Conservation (phyloP, 1,140 invertebrate genomes). For the Nasonia vitripennis region DNA sequence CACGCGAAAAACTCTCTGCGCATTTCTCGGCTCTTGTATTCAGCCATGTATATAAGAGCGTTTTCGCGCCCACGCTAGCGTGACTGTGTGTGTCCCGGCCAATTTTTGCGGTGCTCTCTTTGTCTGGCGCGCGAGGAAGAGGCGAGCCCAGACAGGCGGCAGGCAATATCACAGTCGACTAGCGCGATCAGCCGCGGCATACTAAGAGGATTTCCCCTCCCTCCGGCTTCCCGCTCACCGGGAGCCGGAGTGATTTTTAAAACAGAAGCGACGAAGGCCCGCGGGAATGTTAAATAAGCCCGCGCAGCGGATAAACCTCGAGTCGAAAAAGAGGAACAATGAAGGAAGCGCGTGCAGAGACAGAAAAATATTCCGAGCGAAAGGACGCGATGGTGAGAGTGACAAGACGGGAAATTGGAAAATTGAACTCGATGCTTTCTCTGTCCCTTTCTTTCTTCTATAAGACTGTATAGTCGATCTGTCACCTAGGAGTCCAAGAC, state of each 20-base stretch:
- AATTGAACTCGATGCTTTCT: slow-evolving; percentile 58
- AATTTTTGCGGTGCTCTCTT: slow-evolving; percentile 1
- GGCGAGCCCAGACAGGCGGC: not conserved
- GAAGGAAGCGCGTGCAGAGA: slow-evolving; percentile 7
- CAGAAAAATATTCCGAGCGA: slow-evolving; percentile 55
- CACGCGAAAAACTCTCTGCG: not conserved
- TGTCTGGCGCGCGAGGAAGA: not conserved
- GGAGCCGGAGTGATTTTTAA: slow-evolving; percentile 52
- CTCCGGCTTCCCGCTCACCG: not conserved
- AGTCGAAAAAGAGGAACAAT: slow-evolving; percentile 18
- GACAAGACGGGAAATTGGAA: slow-evolving; percentile 62
- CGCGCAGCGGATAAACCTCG: slow-evolving; percentile 4
- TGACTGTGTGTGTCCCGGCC: not conserved
- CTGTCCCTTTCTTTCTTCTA: not conserved
- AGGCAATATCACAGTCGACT: slow-evolving; percentile 61
- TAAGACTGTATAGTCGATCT: not conserved
- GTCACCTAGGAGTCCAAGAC: not conserved
- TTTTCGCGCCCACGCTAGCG: not conserved
- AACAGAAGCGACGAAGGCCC: slow-evolving; percentile 48
- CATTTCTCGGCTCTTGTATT: not conserved
- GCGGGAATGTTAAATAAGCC: slow-evolving; percentile 57
- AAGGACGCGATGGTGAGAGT: slow-evolving; percentile 42
- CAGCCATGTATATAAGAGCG: not conserved
- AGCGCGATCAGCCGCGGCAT: slow-evolving; percentile 52
- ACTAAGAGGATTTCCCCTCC: slow-evolving; percentile 48